Percentiles rank a stretch among this genome's conserved stretches.
Evolutionary conservation across 1,140 invertebrate genomes (phyloP).

Genomic region (Lerema accius): DNA sequence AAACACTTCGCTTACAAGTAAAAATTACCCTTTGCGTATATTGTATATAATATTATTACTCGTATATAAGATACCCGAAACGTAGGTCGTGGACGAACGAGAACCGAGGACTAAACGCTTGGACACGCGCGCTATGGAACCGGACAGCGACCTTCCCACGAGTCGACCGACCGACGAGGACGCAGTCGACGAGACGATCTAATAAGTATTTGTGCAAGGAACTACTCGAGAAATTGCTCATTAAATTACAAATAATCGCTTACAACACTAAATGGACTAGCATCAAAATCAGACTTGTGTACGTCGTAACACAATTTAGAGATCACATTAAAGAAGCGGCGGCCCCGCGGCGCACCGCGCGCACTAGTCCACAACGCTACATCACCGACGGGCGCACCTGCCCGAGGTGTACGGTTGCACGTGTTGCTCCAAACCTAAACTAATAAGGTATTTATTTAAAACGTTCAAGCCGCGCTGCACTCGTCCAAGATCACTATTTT

Average conservation of each 20-base stretch:
- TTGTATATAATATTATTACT: conserved; percentile 46
- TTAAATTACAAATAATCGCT: conserved; percentile 36
- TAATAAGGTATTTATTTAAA: too few species aligned
- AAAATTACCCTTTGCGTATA: conserved; percentile 57
- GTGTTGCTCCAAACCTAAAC: too few species aligned
- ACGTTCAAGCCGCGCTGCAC: conserved; percentile 9
- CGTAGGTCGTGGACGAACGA: conserved; percentile 11
- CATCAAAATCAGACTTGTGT: conserved; percentile 66
- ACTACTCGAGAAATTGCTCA: conserved; percentile 46
- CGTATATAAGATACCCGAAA: conserved; percentile 36
- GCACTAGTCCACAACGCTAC: too few species aligned
- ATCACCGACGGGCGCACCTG: too few species aligned
- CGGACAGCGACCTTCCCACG: conserved; percentile 32
- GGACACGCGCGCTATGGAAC: conserved; percentile 28
- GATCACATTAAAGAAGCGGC: conserved; percentile 4
- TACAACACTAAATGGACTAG: conserved; percentile 61
- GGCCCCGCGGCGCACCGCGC: not conserved
- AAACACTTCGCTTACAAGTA: conserved; percentile 55
- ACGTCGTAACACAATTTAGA: conserved; percentile 33
- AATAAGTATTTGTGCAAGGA: conserved; percentile 48
- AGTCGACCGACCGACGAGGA: conserved; percentile 27
- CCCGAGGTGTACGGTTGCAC: too few species aligned
- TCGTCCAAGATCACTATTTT: conserved; percentile 17
- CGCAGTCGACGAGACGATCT: conserved; percentile 28
- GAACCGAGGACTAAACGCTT: conserved; percentile 19